Percentiles rank a stretch among this genome's conserved stretches.
Conservation (phyloP, 2,113 vertebrate species). For the Syngnathus floridae region DNA sequence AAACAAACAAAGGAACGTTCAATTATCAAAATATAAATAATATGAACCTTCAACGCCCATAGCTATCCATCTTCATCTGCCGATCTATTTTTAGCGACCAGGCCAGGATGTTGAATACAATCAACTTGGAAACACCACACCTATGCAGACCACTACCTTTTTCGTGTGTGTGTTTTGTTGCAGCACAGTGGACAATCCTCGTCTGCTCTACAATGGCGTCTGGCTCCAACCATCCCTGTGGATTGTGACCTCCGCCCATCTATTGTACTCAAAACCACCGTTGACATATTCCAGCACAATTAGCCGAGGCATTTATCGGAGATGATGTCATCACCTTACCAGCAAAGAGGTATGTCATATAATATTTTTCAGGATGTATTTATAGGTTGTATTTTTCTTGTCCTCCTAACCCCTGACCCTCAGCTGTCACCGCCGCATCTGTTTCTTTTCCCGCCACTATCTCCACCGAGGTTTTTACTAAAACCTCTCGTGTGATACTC, state of each 20-base stretch:
- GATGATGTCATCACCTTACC: not conserved
- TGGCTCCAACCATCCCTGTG: not conserved
- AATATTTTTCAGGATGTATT: not conserved
- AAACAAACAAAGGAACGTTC: not conserved
- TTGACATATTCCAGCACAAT: not conserved
- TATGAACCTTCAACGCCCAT: not conserved
- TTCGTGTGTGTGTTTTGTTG: not conserved
- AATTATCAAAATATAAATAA: not conserved
- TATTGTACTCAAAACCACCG: not conserved
- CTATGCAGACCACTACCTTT: constrained; percentile 19
- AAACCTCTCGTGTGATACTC: no score
- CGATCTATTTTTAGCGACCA: constrained; percentile 44
- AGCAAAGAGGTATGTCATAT: no score
- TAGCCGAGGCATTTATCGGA: not conserved
- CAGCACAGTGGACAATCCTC: constrained; percentile 32
- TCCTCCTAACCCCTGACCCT: constrained; percentile 31
- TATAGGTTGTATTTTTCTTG: not conserved
- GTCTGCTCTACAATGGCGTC: constrained; percentile 42
- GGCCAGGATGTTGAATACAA: constrained; percentile 60
- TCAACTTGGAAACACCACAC: constrained; percentile 59
- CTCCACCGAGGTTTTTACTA: constrained; percentile 24
- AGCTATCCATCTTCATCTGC: constrained; percentile 19
- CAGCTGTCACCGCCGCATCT: constrained; percentile 35
- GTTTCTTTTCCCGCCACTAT: constrained; percentile 45
- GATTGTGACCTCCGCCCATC: constrained; percentile 15